phyloP scores from a whole-genome alignment of 2,113 vertebrate species.

The Pelmatolapia mariae region DNA sequence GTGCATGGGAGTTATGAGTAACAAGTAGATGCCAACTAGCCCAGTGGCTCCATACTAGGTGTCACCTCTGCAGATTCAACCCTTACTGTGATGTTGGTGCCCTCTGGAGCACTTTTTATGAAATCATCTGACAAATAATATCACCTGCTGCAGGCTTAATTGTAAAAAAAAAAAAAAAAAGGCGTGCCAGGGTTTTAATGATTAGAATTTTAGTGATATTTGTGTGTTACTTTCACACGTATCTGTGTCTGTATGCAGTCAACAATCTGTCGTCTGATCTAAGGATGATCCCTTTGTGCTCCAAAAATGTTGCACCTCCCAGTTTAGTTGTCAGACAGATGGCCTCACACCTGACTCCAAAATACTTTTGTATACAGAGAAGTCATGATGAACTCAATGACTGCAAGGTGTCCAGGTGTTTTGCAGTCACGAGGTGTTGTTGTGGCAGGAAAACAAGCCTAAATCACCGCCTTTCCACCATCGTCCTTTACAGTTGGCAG shows the following conservation, averaged over 20 bases:
- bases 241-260: not conserved
- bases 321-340: not conserved
- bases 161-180: not conserved
- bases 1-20: not conserved
- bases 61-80: not conserved
- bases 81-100: not conserved
- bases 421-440: not conserved
- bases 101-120: not conserved
- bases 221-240: not conserved
- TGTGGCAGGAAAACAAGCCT: not conserved
- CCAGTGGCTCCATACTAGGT: not conserved
- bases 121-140: not conserved
- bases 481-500: no score
- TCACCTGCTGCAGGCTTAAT: not conserved
- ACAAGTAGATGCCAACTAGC: not conserved
- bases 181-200: not conserved
- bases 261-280: not conserved
- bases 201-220: not conserved
- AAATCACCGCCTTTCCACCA: no score
- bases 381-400: not conserved
- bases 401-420: not conserved
- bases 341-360: not conserved
- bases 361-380: not conserved
- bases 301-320: not conserved
- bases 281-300: not conserved